Base-by-base conservation (phyloP, 2,113 vertebrate species). In the Toxotes jaculatrix region DNA sequence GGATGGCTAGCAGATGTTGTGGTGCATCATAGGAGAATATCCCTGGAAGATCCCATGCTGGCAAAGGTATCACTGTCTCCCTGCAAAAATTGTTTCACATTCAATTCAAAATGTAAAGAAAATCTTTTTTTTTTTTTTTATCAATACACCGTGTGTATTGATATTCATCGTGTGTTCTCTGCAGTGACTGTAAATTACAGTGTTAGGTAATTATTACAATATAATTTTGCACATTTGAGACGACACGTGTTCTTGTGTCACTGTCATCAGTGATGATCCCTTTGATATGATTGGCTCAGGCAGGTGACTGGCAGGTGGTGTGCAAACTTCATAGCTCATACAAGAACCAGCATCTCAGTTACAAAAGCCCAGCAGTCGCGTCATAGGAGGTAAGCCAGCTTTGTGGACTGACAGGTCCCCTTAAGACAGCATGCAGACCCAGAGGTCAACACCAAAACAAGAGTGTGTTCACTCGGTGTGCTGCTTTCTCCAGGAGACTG, bases 331-430 rank as follows among this genome's bases (percentile, higher is more conserved):
- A 77, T 63, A 57, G 70, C 56, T 84, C 83, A 78, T 87, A 74
- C 36, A 60, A 21, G 27, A 70, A 69, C 16, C 60, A 34, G 38
- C 27, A 67, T 86, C 67, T 83, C 63, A 77, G 16, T 74, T 81
- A n/a, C 57, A 72, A 31, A 75, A 77, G 49, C 66, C 62, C 0
- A 0, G 2, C n/a, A 9, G n/a, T 53, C 64, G 53, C 53, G 36
- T 80, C 80, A 78, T n/a, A 31, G 31, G 5, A 65, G n/a, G 34
- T 89, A 81, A 89, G 68, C 81, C 88, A 88, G 77, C 61, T 91
- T 84, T 86, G 51, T 21, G 31, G 23, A 51, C 62, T 68, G 23
- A 67, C 17, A 38, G 7, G 19, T 82, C 56, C 27, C 43, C 51
- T 72, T 73, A 79, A 84, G 74, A 57, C 55, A 31, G 5, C 32